Evolutionary conservation across 1,140 invertebrate genomes (phyloP).

Genomic region (Calliphora vicina): DNA sequence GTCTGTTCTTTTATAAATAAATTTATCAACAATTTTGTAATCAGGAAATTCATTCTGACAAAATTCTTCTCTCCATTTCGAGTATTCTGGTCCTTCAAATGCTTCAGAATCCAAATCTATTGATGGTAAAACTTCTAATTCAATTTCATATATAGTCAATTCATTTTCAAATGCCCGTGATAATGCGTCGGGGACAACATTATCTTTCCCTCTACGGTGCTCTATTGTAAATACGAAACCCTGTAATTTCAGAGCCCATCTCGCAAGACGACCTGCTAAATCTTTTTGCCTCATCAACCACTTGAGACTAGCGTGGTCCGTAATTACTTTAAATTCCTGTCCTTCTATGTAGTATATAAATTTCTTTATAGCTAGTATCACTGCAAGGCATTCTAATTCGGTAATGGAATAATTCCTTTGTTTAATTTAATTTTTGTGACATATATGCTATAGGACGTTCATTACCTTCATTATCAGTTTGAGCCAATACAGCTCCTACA

Average conservation of each 20-base stretch:
- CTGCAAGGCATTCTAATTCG: too few relatives aligned
- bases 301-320: constrained; percentile 46
- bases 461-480: too few relatives aligned
- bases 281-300: constrained; percentile 42
- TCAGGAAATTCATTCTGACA: not conserved
- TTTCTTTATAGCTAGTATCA: constrained; percentile 58
- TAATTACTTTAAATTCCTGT: constrained; percentile 58
- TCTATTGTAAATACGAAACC: constrained; percentile 50
- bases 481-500: too few relatives aligned
- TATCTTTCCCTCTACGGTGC: constrained; percentile 48
- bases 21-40: constrained; percentile 10
- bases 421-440: constrained; percentile 41
- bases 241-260: constrained; percentile 48
- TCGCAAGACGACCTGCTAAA: constrained; percentile 41
- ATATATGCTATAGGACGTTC: too few relatives aligned
- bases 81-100: not conserved
- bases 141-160: not conserved
- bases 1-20: constrained; percentile 23
- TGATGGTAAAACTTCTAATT: not conserved
- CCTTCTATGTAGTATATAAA: constrained; percentile 62
- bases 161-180: constrained; percentile 36
- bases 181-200: constrained; percentile 48
- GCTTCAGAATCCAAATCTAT: not conserved
- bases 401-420: constrained; percentile 40
- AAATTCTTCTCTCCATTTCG: not conserved